Conservation (phyloP, 2,113 vertebrate genomes). For the Cavia aperea region DNA sequence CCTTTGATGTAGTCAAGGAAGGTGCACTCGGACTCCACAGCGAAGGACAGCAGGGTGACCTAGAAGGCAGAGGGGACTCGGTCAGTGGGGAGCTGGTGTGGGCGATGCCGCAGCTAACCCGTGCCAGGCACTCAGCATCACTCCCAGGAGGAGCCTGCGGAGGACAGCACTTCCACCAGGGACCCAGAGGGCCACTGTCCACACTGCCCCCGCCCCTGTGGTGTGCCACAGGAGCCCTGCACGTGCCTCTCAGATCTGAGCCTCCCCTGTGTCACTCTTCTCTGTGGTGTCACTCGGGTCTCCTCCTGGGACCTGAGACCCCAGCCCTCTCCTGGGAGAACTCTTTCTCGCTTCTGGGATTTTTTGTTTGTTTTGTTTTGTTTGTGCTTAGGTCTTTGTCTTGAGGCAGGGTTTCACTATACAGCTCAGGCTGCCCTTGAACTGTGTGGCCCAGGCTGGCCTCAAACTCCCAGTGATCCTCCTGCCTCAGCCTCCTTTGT, state of each 20-base stretch:
- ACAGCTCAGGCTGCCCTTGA: too few relatives aligned
- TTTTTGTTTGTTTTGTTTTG: too few relatives aligned
- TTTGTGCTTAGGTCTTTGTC: too few relatives aligned
- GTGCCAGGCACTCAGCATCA: rapidly evolving
- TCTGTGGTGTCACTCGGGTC: neutral
- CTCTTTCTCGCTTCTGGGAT: neutral
- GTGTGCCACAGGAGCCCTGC: neutral
- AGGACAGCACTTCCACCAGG: neutral
- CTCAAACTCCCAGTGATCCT: too few relatives aligned
- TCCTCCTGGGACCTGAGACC: neutral
- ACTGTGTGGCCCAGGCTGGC: too few relatives aligned
- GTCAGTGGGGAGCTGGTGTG: neutral
- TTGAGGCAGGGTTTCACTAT: too few relatives aligned
- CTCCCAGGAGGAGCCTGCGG: rapidly evolving
- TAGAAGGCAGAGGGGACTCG: constrained; percentile 64
- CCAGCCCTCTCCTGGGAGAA: neutral
- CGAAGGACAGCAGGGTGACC: constrained; percentile 93
- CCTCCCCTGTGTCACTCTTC: neutral
- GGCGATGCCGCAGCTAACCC: rapidly evolving
- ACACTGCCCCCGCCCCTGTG: too few relatives aligned
- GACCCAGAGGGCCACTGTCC: neutral
- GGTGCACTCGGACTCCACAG: constrained; percentile 91
- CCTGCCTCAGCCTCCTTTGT: too few relatives aligned
- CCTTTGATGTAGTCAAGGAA: constrained; percentile 97
- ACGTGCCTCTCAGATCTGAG: neutral